A percentile compares a stretch with the other conserved stretches of the same genome.
Evolutionary conservation across 2,888 invertebrate genomes (phyloP).

Genomic region (Camponotus fellah): DNA sequence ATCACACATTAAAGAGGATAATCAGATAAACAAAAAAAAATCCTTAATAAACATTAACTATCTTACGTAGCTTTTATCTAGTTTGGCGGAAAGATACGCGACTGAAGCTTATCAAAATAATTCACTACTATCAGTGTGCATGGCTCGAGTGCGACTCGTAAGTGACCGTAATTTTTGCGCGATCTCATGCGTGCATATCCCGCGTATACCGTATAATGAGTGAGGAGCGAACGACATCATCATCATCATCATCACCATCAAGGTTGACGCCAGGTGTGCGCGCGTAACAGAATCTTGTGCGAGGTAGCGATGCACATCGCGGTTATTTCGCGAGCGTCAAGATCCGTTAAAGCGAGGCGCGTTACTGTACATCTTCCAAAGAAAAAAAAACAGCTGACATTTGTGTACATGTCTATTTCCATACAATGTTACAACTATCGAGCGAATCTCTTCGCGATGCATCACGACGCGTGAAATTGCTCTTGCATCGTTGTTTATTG

Average conservation of each 20-base stretch:
- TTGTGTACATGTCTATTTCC: slow-evolving; percentile 11
- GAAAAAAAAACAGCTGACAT: slow-evolving; percentile 39
- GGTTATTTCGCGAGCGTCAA: slow-evolving; percentile 20
- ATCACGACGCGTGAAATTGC: neutral
- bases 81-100: neutral
- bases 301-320: slow-evolving; percentile 10
- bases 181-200: slow-evolving; percentile 37
- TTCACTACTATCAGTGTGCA: neutral
- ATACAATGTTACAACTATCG: slow-evolving; percentile 26
- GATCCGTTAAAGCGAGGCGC: slow-evolving; percentile 46
- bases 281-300: slow-evolving; percentile 22
- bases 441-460: neutral
- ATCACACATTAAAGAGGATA: neutral
- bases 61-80: neutral
- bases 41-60: neutral
- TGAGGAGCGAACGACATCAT: slow-evolving; percentile 15
- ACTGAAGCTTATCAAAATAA: neutral
- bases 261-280: slow-evolving; percentile 43
- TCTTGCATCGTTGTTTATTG: slow-evolving; percentile 12
- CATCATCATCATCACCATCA: neutral
- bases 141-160: neutral
- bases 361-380: slow-evolving; percentile 27
- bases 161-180: slow-evolving; percentile 40
- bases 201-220: slow-evolving; percentile 11
- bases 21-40: neutral